phyloP scores from a whole-genome alignment of 2,113 vertebrate genomes.

The Equus quagga region DNA sequence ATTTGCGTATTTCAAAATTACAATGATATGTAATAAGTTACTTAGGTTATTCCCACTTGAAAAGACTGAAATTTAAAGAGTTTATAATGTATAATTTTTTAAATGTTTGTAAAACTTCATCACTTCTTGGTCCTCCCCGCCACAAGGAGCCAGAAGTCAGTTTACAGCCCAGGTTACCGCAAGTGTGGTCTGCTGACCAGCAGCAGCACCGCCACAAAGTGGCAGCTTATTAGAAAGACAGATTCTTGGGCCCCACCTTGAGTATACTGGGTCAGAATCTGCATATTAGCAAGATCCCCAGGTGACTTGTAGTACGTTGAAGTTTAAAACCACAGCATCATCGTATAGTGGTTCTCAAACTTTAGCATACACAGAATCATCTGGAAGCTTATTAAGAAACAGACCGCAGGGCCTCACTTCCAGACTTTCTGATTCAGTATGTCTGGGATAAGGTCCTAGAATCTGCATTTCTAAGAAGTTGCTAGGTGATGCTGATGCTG shows the following conservation, averaged over 20 bases:
- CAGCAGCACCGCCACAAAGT: not conserved
- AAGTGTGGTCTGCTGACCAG: not conserved
- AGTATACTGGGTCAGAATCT: not conserved
- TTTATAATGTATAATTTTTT: not conserved
- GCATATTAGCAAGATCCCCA: not conserved
- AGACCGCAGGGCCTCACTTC: not conserved
- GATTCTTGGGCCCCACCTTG: not conserved
- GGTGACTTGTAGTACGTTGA: not conserved
- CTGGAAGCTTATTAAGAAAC: not conserved
- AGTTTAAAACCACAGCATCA: constrained; percentile 10
- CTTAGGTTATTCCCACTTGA: not conserved
- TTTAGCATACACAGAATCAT: not conserved
- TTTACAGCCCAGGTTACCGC: not conserved
- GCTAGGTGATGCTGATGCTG: not conserved
- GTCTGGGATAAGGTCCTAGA: not conserved
- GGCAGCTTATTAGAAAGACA: not conserved
- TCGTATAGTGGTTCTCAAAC: not conserved
- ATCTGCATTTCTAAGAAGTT: not conserved
- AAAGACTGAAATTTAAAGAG: not conserved
- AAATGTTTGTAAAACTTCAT: not conserved
- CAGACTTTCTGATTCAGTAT: not conserved
- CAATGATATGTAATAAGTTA: not conserved
- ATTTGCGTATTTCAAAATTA: not conserved
- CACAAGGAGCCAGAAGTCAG: not conserved
- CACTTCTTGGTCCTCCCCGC: not conserved